phyloP scores from a whole-genome alignment of 2,113 vertebrate genomes.

The Gambusia affinis region DNA sequence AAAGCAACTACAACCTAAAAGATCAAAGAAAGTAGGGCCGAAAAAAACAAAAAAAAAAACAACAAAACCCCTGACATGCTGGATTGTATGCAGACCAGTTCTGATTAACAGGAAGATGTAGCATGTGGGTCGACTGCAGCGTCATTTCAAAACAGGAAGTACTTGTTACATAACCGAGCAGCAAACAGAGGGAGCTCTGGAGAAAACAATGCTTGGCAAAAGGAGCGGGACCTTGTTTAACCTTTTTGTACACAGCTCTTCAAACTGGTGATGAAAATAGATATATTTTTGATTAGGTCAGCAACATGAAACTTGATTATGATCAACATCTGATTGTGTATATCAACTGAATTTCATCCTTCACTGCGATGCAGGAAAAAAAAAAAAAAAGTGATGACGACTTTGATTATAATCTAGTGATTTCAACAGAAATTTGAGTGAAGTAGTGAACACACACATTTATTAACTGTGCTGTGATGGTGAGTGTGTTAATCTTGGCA shows the following conservation, averaged over 20 bases:
- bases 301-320: neutral
- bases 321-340: neutral
- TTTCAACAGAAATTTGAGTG: neutral
- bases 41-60: neutral
- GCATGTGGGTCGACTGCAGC: neutral
- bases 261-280: neutral
- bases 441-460: neutral
- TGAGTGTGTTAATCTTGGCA: too few relatives aligned
- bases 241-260: neutral
- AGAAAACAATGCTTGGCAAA: constrained; percentile 25
- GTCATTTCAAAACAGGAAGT: constrained; percentile 73
- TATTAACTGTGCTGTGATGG: too few relatives aligned
- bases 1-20: neutral
- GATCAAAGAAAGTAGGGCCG: neutral
- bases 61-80: too few relatives aligned
- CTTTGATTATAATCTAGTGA: neutral
- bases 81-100: constrained; percentile 1
- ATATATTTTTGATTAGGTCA: neutral
- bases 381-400: constrained; percentile 33
- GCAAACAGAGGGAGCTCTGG: constrained; percentile 5
- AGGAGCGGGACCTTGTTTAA: constrained; percentile 11
- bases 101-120: neutral
- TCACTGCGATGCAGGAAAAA: neutral
- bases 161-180: constrained; percentile 57
- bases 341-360: neutral